A percentile compares a stretch with the other conserved stretches of the same genome.
phyloP scores from a whole-genome alignment of 2,888 invertebrate species.

The Drosophila rellima region DNA sequence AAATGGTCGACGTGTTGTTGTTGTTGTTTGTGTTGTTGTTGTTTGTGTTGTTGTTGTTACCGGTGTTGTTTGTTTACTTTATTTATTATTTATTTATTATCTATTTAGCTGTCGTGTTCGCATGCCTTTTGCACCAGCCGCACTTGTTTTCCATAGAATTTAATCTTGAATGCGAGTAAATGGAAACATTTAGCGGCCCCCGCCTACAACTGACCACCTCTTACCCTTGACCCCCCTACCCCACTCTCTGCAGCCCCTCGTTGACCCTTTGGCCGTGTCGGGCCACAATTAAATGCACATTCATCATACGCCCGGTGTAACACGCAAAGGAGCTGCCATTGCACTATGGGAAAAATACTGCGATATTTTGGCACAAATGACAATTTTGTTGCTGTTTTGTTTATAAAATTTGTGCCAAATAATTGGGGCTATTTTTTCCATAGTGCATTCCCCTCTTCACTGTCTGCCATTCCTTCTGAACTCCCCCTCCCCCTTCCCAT shows the following conservation, averaged over 20 bases:
- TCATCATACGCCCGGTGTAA: conserved; percentile 65
- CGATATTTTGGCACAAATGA: not conserved
- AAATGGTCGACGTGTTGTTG: conserved; percentile 47
- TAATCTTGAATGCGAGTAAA: conserved; percentile 55
- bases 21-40: conserved; percentile 17
- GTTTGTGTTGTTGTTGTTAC: conserved; percentile 22
- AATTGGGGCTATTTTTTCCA: too few species aligned
- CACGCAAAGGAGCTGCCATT: conserved; percentile 45
- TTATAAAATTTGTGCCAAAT: too few species aligned
- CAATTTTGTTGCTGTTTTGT: not conserved
- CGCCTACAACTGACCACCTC: conserved; percentile 38
- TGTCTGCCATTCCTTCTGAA: not conserved
- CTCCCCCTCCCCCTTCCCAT: not conserved
- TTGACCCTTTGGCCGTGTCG: conserved; percentile 30
- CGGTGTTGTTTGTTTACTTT: conserved; percentile 63
- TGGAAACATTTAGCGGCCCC: conserved; percentile 68
- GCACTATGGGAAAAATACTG: not conserved
- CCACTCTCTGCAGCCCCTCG: not conserved
- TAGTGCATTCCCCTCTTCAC: not conserved
- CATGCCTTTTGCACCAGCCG: conserved; percentile 20
- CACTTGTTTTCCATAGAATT: conserved; percentile 28
- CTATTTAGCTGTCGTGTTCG: conserved; percentile 63
- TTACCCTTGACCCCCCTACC: not conserved
- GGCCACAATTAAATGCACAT: conserved; percentile 74
- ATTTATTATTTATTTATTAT: conserved; percentile 76